A percentile compares a stretch with the other conserved stretches of the same genome.
Conservation (phyloP, 2,797 vertebrate genomes). For the Meriones psammophilus region DNA sequence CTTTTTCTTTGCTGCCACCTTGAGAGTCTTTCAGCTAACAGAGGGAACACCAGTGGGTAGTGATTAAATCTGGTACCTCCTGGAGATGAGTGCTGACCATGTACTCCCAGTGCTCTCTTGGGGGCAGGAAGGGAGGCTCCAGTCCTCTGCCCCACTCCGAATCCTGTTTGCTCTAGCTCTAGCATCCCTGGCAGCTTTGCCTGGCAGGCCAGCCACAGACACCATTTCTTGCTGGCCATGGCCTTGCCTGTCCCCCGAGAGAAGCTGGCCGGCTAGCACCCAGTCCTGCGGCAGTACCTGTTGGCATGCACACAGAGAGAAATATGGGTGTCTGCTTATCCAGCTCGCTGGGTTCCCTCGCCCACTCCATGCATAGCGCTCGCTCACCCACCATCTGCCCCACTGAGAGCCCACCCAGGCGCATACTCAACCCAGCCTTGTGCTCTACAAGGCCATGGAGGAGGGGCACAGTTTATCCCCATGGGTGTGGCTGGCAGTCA, state of each 20-base stretch:
- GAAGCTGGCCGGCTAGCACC: background rate
- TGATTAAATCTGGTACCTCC: background rate
- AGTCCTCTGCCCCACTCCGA: background rate
- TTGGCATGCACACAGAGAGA: background rate
- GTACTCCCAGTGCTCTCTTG: no score
- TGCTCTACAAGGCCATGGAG: background rate
- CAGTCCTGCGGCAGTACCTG: fast-evolving
- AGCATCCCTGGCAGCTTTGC: fast-evolving
- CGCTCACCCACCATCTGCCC: fast-evolving
- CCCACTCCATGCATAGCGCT: background rate
- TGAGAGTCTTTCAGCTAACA: background rate
- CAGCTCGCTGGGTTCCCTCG: background rate
- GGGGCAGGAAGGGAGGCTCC: background rate
- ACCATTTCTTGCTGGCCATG: background rate
- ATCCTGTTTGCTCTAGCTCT: background rate
- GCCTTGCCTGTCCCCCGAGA: background rate
- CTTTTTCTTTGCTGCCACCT: no score
- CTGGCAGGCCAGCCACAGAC: background rate
- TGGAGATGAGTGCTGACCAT: background rate
- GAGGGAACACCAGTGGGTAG: background rate
- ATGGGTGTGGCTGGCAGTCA: background rate
- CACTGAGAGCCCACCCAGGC: background rate
- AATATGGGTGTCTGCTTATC: background rate
- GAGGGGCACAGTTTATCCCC: no score
- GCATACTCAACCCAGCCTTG: background rate